Evolutionary conservation across 1,140 invertebrate species (phyloP), one percentile per base, ranked within the genome.

Genomic region (Halesus radiatus): DNA sequence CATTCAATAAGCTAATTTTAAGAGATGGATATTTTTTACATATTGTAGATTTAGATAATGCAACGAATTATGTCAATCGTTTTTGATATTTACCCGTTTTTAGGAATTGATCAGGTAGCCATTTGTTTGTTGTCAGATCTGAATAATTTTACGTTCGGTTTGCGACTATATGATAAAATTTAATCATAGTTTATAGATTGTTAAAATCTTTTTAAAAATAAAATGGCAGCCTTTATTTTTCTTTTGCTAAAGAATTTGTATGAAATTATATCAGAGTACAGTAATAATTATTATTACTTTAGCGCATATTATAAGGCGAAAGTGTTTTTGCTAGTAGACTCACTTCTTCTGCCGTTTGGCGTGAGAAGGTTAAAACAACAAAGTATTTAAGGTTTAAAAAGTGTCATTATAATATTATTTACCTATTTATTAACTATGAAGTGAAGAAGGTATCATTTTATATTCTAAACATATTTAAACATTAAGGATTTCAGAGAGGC

Each of bases 401-500:
- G 37, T 45, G 37, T 45, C 37, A 60, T 60, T 18, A 1, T 13
- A 60, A 60, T 60, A 60, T 60, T 20, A 60, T 20, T 60, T 60
- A 56, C 37, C 37, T 45, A 60, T 60, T 60, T 60, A 60, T 60
- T 60, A 60, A 60, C 10, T 8, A 58, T 16, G 23, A 23, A 18
- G 18, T 60, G 56, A 60, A 18, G 56, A 20, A 22, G 56, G 10
- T 60, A 23, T 60, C 20, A 60, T 60, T 60, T 60, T 60, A 60
- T 60, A 60, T 20, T 22, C 8, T 3, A 60, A 60, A 22, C 23
- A 60, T 60, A 60, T 60, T 60, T 60, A 60, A 60, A 6, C 0
- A 13, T 60, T 60, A 60, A 60, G 56, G 20, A 60, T 60, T 60
- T 7, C 56, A 60, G 56, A 45, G 37, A 60, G 56, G 56, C 56